Conservation (phyloP, 1,140 invertebrate species). For the Aporrectodea caliginosa region DNA sequence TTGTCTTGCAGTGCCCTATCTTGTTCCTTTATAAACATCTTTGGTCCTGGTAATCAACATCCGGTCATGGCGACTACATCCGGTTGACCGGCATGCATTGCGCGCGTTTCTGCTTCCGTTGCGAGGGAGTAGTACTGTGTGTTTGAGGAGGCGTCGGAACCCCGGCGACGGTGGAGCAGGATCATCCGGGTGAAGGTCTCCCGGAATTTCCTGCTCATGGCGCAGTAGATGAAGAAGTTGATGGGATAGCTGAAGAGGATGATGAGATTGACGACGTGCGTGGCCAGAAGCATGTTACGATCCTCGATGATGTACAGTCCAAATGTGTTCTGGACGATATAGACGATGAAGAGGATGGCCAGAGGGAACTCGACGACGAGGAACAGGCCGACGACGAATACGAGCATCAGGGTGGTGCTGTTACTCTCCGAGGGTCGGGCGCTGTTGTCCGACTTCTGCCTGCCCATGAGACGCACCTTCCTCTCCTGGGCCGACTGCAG, state of each 20-base stretch:
- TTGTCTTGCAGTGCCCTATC: too few species aligned
- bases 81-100: too few species aligned
- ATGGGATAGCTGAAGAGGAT: constrained; percentile 78
- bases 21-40: too few species aligned
- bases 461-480: constrained; percentile 67
- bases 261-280: constrained; percentile 61
- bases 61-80: too few species aligned
- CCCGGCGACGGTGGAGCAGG: too few species aligned
- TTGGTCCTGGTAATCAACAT: too few species aligned
- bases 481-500: constrained; percentile 75
- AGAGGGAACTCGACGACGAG: too few species aligned
- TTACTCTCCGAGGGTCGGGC: constrained; percentile 76
- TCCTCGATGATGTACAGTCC: not conserved
- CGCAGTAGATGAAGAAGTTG: constrained; percentile 81
- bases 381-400: constrained; percentile 55
- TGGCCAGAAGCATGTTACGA: not conserved
- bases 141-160: too few species aligned
- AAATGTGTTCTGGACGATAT: constrained; percentile 37
- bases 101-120: too few species aligned
- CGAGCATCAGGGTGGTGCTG: constrained; percentile 85
- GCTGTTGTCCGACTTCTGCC: constrained; percentile 75
- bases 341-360: constrained; percentile 24
- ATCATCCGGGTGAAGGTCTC: constrained; percentile 85
- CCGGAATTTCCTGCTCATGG: constrained; percentile 84
- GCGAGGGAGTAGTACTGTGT: too few species aligned